Conservation (phyloP, 2,888 invertebrate genomes). For the Yponomeuta malinellus region DNA sequence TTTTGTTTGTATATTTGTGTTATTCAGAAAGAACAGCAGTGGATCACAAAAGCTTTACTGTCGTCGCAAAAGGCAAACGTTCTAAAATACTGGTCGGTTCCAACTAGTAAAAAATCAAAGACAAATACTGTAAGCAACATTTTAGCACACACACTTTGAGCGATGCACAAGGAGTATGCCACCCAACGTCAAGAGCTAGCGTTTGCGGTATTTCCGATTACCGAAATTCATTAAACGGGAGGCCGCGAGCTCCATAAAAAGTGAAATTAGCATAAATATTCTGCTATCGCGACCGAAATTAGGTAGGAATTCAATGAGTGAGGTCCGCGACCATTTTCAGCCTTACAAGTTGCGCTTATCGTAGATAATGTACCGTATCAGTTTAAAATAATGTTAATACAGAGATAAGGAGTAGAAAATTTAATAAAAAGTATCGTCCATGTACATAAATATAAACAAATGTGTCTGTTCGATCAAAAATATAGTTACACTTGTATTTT, state of each 20-base stretch:
- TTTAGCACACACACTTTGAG: slow-evolving; percentile 4
- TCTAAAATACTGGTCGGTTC: no score
- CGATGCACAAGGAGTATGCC: slow-evolving; percentile 27
- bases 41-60: no score
- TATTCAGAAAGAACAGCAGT: no score
- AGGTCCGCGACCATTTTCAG: slow-evolving; percentile 24
- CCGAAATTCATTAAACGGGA: slow-evolving; percentile 48
- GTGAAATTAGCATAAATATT: slow-evolving; percentile 61
- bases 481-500: neutral
- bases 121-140: neutral
- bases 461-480: slow-evolving; percentile 21
- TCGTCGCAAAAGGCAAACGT: no score
- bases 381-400: neutral
- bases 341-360: slow-evolving; percentile 25
- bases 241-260: slow-evolving; percentile 40
- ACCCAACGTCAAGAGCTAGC: slow-evolving; percentile 31
- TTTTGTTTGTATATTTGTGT: no score
- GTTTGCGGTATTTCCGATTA: slow-evolving; percentile 67
- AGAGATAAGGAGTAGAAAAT: neutral
- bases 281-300: slow-evolving; percentile 48
- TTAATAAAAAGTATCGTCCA: neutral
- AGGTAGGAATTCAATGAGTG: slow-evolving; percentile 47
- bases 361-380: neutral
- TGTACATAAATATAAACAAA: neutral
- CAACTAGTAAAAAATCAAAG: no score